Evolutionary conservation across 2,797 vertebrate genomes (phyloP), one percentile per base, ranked within the genome.

Genomic region (Kryptopterus vitreolus): DNA sequence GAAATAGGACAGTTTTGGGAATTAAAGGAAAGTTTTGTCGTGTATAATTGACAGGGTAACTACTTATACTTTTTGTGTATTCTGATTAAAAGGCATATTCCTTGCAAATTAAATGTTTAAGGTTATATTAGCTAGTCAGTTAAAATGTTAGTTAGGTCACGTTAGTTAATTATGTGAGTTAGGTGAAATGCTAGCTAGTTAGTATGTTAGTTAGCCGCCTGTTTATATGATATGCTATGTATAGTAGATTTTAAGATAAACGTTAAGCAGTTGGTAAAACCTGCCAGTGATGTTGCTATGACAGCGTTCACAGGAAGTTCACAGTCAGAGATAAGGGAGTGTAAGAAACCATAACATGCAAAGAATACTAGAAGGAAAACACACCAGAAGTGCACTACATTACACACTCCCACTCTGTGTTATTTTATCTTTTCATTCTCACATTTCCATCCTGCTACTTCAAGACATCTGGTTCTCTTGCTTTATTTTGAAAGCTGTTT

Each of bases 321-420:
- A 68, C 65, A 26, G 22, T 6, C 2, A 24, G 11, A 66, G 68
- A 4, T 70, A 31, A 31, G 26, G 16, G 16, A 31, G 26, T 31
- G 26, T 13, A 52, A 13, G 29, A 71, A 2, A 31, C 46, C 16
- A 70, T 20, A 20, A 20, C 68, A 31, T 70, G 15, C 50, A 70
- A 70, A 70, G 8, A 52, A 71, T 15, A 71, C 69, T 53, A n/a
- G 18, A 53, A 71, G 69, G n/a, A 71, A 53, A 71, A n/a, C 69
- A 71, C 10, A 71, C 16, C 29, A 71, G 26, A 48, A 33, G 26
- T 33, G 10, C 29, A 33, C 9, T 18, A 29, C 68, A 50, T 70
- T 70, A 52, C 46, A 31, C 3, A 8, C 16, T 20, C 24, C 66
- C 66, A 50, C 46, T 31, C 38, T 18, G 3, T 29, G 43, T 69